phyloP scores from a whole-genome alignment of 2,888 invertebrate genomes.

The Pediacus dermestoides region DNA sequence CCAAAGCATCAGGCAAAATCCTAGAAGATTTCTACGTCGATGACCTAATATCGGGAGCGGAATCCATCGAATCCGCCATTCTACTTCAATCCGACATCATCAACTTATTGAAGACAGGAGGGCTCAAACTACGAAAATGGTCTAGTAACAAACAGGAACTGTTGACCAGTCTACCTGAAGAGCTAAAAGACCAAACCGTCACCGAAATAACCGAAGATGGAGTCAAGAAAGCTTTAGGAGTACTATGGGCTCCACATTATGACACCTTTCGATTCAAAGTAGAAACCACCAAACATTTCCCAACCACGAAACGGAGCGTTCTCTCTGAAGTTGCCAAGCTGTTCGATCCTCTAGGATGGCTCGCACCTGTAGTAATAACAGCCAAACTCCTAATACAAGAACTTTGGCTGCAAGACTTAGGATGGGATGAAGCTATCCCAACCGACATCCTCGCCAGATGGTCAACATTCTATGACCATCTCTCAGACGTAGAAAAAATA shows the following conservation, averaged over 20 bases:
- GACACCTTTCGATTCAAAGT: too few species aligned
- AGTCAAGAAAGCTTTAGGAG: slow-evolving; percentile 10
- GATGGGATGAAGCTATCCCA: slow-evolving; percentile 14
- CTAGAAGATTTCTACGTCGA: not conserved
- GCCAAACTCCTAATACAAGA: slow-evolving; percentile 29
- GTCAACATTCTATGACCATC: slow-evolving; percentile 6
- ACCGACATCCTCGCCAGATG: slow-evolving; percentile 9
- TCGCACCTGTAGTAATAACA: slow-evolving; percentile 20
- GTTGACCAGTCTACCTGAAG: slow-evolving; percentile 6
- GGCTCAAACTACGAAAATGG: slow-evolving; percentile 17
- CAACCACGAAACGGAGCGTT: slow-evolving; percentile 30
- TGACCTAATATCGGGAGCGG: too few species aligned
- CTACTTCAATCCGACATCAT: too few species aligned
- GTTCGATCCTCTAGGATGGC: slow-evolving; percentile 28
- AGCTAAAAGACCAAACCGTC: slow-evolving; percentile 7
- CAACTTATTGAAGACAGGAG: slow-evolving; percentile 4
- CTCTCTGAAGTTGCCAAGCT: slow-evolving; percentile 21
- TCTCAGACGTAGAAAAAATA: slow-evolving; percentile 14
- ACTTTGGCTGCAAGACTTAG: slow-evolving; percentile 15
- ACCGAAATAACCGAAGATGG: slow-evolving; percentile 10
- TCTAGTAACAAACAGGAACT: slow-evolving; percentile 11
- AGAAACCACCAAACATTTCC: too few species aligned
- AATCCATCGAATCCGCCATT: too few species aligned
- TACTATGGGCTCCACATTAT: slow-evolving; percentile 10
- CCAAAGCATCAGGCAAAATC: slow-evolving; percentile 2